These are phyloP conservation scores for Drosophila pectinifera DNA, from an alignment of 1,140 invertebrate genomes.

Conservation along the genomic window DNA sequence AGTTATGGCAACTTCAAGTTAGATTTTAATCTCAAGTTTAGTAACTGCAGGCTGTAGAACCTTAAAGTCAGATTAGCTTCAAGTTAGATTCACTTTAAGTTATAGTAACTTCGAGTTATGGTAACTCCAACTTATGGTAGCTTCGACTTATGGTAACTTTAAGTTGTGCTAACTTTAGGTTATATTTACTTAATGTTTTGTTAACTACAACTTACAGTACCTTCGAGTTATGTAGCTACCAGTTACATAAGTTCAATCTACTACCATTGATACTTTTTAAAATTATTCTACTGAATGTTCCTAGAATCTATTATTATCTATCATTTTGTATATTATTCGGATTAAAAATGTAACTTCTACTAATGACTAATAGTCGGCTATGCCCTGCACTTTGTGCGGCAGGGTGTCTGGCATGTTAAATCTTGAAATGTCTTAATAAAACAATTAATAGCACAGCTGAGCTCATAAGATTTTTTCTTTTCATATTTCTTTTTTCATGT, in stretches of 20 bases:
- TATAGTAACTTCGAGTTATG: not conserved
- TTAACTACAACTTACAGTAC: too few species aligned
- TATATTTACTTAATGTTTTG: too few species aligned
- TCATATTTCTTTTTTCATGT: conserved; percentile 46
- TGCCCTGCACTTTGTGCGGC: conserved; percentile 15
- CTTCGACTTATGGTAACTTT: too few species aligned
- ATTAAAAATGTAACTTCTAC: not conserved
- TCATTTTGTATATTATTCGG: not conserved
- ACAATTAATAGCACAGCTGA: conserved; percentile 83
- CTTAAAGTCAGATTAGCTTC: too few species aligned
- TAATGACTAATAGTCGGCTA: conserved; percentile 4
- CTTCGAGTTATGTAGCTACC: not conserved
- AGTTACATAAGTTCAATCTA: too few species aligned
- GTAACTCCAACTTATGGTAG: not conserved
- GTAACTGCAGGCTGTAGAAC: too few species aligned
- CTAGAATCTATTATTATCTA: not conserved
- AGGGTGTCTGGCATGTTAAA: conserved; percentile 76
- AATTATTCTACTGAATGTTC: too few species aligned
- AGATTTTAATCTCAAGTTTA: too few species aligned
- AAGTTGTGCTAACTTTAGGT: too few species aligned
- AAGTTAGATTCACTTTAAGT: too few species aligned
- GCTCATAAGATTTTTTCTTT: conserved; percentile 71
- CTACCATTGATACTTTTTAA: conserved; percentile 1
- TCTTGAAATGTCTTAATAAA: conserved; percentile 83
- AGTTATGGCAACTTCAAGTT: not conserved